A percentile compares a stretch with the other conserved stretches of the same genome.
phyloP scores from a whole-genome alignment of 2,113 vertebrate genomes.

The Xiphophorus maculatus region DNA sequence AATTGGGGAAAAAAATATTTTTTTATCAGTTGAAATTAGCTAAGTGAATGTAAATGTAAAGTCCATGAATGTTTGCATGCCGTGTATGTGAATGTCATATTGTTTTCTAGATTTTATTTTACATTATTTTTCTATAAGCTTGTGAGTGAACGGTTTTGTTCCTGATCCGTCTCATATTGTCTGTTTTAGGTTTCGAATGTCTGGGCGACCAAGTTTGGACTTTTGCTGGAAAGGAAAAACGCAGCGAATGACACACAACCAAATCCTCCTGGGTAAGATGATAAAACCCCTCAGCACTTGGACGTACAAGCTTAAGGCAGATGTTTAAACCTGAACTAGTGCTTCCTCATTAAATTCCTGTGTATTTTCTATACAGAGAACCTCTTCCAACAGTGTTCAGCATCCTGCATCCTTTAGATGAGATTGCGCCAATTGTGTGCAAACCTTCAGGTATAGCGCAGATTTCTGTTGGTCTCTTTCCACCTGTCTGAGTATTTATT shows the following conservation, averaged over 20 bases:
- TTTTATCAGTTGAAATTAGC: no score
- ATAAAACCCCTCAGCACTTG: background rate
- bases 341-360: background rate
- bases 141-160: background rate
- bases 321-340: background rate
- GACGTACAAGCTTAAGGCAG: background rate
- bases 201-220: constrained; percentile 94
- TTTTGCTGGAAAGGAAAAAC: constrained; percentile 91
- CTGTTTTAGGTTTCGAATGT: constrained; percentile 87
- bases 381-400: constrained; percentile 95
- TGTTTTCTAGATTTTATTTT: constrained; percentile 3
- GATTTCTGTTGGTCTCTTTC: background rate
- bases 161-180: background rate
- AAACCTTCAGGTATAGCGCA: constrained; percentile 85
- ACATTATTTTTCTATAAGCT: background rate
- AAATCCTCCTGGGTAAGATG: constrained; percentile 83
- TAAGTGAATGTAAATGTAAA: no score
- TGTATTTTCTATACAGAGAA: constrained; percentile 79
- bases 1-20: no score
- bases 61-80: background rate
- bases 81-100: background rate
- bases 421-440: constrained; percentile 92
- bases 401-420: constrained; percentile 96
- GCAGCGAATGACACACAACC: constrained; percentile 84
- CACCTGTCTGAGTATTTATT: background rate